Evolutionary conservation across 2,113 vertebrate species (phyloP).

Genomic region (Protomyctophum bolini): DNA sequence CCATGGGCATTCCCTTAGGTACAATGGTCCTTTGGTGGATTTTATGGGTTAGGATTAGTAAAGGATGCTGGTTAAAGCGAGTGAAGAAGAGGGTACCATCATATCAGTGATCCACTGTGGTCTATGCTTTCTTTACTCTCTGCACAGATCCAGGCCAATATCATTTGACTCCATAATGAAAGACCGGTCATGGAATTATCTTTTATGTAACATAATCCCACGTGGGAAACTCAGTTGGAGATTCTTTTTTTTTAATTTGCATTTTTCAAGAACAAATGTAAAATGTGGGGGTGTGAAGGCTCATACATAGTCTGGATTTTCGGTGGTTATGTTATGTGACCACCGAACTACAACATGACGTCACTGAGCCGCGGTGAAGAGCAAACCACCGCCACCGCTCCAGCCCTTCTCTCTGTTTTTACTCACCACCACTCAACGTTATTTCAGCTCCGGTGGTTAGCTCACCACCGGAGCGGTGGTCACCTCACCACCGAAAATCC

Average conservation of each 20-base stretch:
- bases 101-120: slow-evolving; percentile 34
- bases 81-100: slow-evolving; percentile 23
- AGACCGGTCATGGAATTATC: slow-evolving; percentile 42
- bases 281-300: slow-evolving; percentile 38
- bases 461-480: no score
- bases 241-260: slow-evolving; percentile 23
- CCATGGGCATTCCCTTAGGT: slow-evolving; percentile 36
- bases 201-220: slow-evolving; percentile 45
- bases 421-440: no score
- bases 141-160: slow-evolving; percentile 45
- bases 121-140: slow-evolving; percentile 47
- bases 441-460: no score
- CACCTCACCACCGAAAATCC: no score
- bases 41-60: not conserved
- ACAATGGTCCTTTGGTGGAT: slow-evolving; percentile 22
- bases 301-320: no score
- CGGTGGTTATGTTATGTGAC: no score
- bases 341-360: no score
- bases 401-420: no score
- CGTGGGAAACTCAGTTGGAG: slow-evolving; percentile 21
- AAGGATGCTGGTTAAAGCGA: slow-evolving; percentile 3
- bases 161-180: slow-evolving; percentile 42
- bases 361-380: no score
- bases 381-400: no score
- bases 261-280: slow-evolving; percentile 21